Base-by-base conservation (phyloP, 30 jellyfish, hydroid and myxozoan species). In the Mastigias papua region DNA sequence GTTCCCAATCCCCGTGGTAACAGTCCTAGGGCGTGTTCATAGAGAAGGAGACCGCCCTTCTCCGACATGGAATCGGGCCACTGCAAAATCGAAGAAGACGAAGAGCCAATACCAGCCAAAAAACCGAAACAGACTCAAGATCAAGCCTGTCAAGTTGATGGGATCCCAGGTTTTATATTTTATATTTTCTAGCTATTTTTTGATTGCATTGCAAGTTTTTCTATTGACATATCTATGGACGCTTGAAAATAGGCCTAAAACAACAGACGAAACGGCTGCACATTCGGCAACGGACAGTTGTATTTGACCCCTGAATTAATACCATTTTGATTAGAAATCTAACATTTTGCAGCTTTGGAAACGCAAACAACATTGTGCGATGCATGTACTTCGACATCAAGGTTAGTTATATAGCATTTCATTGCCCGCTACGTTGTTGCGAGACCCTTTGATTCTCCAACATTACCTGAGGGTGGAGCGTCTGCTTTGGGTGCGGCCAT, bases 351-450 rank as follows among this genome's bases (percentile, higher is more conserved):
- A 54, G 84, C 78, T 85, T 73, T 85, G 26, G 73, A 73, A 66
- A 71, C 88, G 73, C 88, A 72, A 78, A 85, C 78, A 74, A 80
- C 97, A 26, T 51, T 73, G 25, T 89, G 97, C 80, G 97, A 89
- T 89, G 97, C 97, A 34, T 89, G 97, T 73, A 89, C 97, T 23
- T 89, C 97, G 26, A 89, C 97, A 4, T 89, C 97, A 68, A 89
- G 97, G 97, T 89, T 16, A 74, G 90, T 80, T 32, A 17, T 26
- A 27, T 7, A 13, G 21, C 26, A 10, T 17, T 22, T 27, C 8
- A 11, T 69, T 28, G 22, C 16, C 22, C 2, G 63, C 1, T 42
- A 31, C 34, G 19, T 69, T 42, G 19, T 28, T 15, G 33, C 31
- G 22, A 66, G 77, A 66, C 62, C 62, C 81, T 33, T 1, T 15